These are phyloP conservation scores for Platyura marginata DNA, from an alignment of 1,140 invertebrate genomes.

Conservation along the genomic window DNA sequence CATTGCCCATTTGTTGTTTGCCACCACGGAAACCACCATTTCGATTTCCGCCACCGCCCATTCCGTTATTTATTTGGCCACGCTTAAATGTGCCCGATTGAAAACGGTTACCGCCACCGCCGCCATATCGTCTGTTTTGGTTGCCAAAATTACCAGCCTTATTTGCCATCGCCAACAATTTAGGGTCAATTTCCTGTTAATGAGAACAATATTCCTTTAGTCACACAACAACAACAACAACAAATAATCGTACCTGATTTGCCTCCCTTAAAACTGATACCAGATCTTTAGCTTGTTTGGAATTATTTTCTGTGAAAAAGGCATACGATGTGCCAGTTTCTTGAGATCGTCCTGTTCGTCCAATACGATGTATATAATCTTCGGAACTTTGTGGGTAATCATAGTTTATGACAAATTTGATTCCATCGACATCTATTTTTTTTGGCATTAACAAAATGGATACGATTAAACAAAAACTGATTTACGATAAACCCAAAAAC, in stretches of 20 bases:
- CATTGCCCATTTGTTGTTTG: neutral
- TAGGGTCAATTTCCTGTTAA: conserved; percentile 30
- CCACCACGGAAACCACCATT: neutral
- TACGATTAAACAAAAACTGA: too few species aligned
- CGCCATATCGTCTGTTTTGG: conserved; percentile 1
- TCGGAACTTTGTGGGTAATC: conserved; percentile 97
- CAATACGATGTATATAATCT: conserved; percentile 98
- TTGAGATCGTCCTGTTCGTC: conserved; percentile 83
- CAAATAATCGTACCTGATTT: conserved; percentile 27
- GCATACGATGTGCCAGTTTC: conserved; percentile 94
- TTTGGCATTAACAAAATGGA: too few species aligned
- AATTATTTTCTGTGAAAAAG: conserved; percentile 89
- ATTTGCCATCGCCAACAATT: conserved; percentile 31
- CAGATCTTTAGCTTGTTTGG: conserved; percentile 78
- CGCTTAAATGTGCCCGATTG: neutral
- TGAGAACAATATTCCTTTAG: neutral
- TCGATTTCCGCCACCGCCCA: conserved; percentile 25
- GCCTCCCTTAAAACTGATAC: conserved; percentile 83
- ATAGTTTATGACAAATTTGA: conserved; percentile 98
- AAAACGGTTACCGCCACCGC: conserved; percentile 9
- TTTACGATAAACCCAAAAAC: too few species aligned
- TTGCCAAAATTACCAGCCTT: conserved; percentile 27
- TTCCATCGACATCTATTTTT: conserved; percentile 87
- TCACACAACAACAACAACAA: too few species aligned
- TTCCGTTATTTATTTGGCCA: conserved; percentile 15